Evolutionary conservation across 2,797 vertebrate species (phyloP), one percentile per base, ranked within the genome.

Genomic region (Acrossocheilus wenchowensis): DNA sequence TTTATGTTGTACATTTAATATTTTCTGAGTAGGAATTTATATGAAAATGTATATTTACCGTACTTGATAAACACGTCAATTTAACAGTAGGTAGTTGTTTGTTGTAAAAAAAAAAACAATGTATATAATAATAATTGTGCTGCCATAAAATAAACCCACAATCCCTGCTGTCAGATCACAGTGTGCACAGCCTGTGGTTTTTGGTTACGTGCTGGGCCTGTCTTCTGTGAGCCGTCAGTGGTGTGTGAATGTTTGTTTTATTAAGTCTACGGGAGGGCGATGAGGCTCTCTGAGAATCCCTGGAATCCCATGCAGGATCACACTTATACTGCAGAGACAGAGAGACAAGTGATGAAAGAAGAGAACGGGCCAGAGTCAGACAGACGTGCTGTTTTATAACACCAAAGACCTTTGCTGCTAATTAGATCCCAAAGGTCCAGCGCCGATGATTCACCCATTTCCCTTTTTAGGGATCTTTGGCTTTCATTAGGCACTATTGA

Each of bases 231-330:
- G 30, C 48, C 1, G 14, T 64, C 57, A 81, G 62, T 54, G 36
- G 57, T 66, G 43, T 71, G 50, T 60, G 64, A 71, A 78, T 85
- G 83, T 85, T 78, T 69, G 64, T 78, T 85, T 85, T 57, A 71
- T 57, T 78, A 23, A 85, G 50, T 71, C 83, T 57, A 26, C 82
- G 19, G 41, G 43, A 77, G 72, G 43, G 14, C 21, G 82, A 64
- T 54, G 64, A 71, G 17, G 62, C 48, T 34, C 41, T 83, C 48
- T 71, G 50, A 43, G 30, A 71, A 71, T 78, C 62, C n/a, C 64
- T 57, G 74, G 62, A 85, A 85, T 85, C 36, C 39, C n/a, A 39
- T 78, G 14, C 52, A 68, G 43, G 60, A 62, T 52, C 45, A 52
- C 30, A 52, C 11, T 15, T 6, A 36, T 7, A 54, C 39, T 43